phyloP scores from a whole-genome alignment of 2,113 vertebrate genomes.

The Callipepla californica region DNA sequence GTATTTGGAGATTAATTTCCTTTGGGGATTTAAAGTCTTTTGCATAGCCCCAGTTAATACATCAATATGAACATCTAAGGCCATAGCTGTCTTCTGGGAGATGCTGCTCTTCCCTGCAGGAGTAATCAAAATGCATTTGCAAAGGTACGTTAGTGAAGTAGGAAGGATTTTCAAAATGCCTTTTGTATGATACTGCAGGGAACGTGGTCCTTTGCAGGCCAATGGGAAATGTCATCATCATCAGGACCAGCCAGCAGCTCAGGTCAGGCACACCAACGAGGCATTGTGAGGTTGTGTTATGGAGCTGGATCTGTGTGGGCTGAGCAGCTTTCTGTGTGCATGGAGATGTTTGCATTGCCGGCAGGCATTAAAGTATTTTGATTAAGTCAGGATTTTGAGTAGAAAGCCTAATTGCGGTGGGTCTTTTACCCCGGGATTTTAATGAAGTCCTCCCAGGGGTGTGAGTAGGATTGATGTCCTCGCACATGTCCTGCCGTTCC shows the following conservation, averaged over 20 bases:
- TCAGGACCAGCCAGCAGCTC: background rate
- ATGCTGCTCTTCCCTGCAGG: background rate
- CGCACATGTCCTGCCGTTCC: background rate
- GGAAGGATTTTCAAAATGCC: background rate
- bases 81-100: background rate
- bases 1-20: constrained; percentile 60
- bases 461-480: constrained; percentile 60
- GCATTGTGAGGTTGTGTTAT: rapidly evolving
- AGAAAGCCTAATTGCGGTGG: background rate
- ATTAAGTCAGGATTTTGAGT: constrained; percentile 42
- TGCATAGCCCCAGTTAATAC: background rate
- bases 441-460: constrained; percentile 52
- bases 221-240: background rate
- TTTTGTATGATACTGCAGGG: background rate
- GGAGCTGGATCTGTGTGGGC: background rate
- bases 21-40: constrained; percentile 43
- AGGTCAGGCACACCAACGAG: rapidly evolving
- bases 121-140: background rate
- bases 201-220: background rate
- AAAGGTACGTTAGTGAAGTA: background rate
- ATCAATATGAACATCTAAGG: background rate
- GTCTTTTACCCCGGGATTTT: constrained; percentile 40
- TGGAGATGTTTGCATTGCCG: background rate
- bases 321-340: background rate
- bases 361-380: constrained; percentile 27